phyloP scores from a whole-genome alignment of 2,888 invertebrate species.

The Cerastis rubricosa region DNA sequence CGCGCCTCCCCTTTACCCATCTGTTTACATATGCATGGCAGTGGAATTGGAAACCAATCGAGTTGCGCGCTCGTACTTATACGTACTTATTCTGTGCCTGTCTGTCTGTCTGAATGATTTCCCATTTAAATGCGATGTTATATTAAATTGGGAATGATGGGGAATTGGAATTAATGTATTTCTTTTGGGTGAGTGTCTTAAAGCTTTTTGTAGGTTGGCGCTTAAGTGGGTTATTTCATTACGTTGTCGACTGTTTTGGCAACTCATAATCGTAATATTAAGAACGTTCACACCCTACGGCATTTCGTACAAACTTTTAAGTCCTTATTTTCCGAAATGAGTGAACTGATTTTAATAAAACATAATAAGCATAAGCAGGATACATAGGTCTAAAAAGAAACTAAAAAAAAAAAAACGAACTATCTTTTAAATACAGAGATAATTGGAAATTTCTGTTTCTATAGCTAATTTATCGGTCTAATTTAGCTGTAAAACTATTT shows the following conservation, averaged over 20 bases:
- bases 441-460: no score
- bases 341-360: no score
- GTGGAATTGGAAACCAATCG: constrained; percentile 81
- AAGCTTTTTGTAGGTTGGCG: not conserved
- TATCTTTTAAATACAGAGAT: no score
- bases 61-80: constrained; percentile 59
- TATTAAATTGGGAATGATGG: constrained; percentile 37
- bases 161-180: constrained; percentile 23
- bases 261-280: not conserved
- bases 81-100: constrained; percentile 36
- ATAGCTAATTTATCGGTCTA: no score
- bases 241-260: not conserved
- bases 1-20: constrained; percentile 67
- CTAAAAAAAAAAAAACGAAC: no score
- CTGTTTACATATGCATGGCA: constrained; percentile 81
- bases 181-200: not conserved
- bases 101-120: constrained; percentile 44
- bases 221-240: not conserved
- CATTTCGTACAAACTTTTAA: no score
- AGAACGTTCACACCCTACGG: no score
- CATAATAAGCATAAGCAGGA: no score
- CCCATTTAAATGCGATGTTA: constrained; percentile 44
- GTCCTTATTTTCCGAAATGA: no score
- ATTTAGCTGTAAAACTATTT: no score
- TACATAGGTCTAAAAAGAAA: no score